Conservation (phyloP, 2,888 invertebrate genomes). For the Meganola albula region DNA sequence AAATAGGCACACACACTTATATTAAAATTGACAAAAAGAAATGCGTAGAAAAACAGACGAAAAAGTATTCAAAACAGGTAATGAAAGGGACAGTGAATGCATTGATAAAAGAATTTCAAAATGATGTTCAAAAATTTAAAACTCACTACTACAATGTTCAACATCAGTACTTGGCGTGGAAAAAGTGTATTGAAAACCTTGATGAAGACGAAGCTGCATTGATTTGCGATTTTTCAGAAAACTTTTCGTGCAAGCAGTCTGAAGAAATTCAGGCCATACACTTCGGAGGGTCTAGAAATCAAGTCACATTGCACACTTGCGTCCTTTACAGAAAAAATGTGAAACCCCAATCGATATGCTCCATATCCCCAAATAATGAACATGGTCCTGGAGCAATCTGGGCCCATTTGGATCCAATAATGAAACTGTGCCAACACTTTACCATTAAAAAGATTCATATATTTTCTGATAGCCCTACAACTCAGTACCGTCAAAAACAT, state of each 20-base stretch:
- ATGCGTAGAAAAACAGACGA: constrained; percentile 6
- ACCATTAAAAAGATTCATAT: constrained; percentile 3
- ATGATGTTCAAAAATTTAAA: constrained; percentile 5
- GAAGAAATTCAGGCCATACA: constrained; percentile 17
- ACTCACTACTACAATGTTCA: constrained; percentile 5
- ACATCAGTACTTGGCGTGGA: constrained; percentile 7
- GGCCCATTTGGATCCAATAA: constrained; percentile 3
- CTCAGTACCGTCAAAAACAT: constrained; percentile 3
- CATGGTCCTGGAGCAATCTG: constrained; percentile 6
- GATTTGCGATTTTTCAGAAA: constrained; percentile 14
- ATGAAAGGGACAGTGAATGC: constrained; percentile 1
- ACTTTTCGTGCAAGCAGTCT: constrained; percentile 12
- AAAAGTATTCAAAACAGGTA: constrained; percentile 7
- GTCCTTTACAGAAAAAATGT: constrained; percentile 6
- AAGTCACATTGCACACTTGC: constrained; percentile 21
- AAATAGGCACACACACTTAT: constrained; percentile 8
- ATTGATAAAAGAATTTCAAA: constrained; percentile 4
- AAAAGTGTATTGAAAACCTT: constrained; percentile 11
- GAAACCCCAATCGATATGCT: constrained; percentile 8
- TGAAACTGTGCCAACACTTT: constrained; percentile 2
- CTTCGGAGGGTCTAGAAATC: constrained; percentile 18
- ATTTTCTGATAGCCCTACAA: constrained; percentile 6
- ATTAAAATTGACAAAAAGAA: constrained; percentile 5
- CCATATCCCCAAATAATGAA: constrained; percentile 4
- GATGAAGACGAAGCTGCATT: constrained; percentile 11